These are phyloP conservation scores for Megaceryle maxima DNA, from an alignment of 2,113 vertebrate genomes.

Conservation along the genomic window DNA sequence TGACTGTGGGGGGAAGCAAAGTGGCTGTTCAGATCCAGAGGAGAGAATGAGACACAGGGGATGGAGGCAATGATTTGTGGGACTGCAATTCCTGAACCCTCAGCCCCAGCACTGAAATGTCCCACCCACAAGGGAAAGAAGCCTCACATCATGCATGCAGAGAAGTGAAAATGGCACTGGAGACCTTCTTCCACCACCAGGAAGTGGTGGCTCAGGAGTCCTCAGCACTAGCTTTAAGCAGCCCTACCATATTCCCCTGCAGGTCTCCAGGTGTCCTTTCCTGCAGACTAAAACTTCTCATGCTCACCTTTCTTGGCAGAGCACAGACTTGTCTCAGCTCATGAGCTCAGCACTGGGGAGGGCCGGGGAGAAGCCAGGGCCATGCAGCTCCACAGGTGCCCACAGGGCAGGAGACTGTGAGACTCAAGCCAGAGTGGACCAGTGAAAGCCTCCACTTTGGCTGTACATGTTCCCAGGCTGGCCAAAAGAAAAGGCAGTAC, in stretches of 20 bases:
- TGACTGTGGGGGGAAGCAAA: conserved; percentile 70
- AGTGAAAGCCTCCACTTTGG: neutral
- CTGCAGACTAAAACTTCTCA: neutral
- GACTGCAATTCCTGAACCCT: neutral
- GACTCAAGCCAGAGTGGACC: neutral
- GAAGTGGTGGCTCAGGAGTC: neutral
- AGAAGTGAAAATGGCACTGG: neutral
- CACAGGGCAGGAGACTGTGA: neutral
- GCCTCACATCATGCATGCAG: neutral
- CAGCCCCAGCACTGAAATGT: neutral
- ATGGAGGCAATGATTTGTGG: neutral
- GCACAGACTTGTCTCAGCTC: neutral
- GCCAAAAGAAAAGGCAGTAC: neutral
- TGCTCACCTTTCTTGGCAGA: neutral
- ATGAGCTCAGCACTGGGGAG: neutral
- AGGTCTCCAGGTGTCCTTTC: neutral
- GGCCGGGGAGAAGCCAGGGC: neutral
- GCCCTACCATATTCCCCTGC: neutral
- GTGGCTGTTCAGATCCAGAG: neutral
- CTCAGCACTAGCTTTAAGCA: neutral
- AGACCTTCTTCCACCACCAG: neutral
- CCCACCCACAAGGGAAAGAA: neutral
- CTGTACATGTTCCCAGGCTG: neutral
- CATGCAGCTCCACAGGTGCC: neutral
- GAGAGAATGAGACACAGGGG: neutral